Percentiles rank a stretch among this genome's conserved stretches.
Conservation (phyloP, 2,888 invertebrate species). For the Augiades crinisus region DNA sequence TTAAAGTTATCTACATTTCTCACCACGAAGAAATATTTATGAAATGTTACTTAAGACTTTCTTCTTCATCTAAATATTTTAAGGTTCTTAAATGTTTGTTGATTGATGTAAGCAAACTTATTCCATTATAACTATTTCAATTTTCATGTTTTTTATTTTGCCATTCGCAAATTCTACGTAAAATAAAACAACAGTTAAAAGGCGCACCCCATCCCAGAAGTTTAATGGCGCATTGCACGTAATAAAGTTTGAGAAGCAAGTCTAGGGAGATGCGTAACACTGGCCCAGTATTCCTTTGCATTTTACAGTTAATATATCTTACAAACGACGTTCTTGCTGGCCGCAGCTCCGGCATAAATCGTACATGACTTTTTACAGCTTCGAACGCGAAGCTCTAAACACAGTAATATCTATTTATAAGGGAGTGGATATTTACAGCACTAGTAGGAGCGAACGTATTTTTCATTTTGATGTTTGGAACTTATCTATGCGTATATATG, state of each 20-base stretch:
- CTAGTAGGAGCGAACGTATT: background rate
- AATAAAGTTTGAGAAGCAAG: constrained; percentile 41
- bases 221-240: constrained; percentile 10
- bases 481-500: too few species aligned
- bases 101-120: too few species aligned
- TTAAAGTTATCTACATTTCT: too few species aligned
- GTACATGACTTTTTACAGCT: constrained; percentile 36
- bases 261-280: constrained; percentile 44
- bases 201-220: too few species aligned
- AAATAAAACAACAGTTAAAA: background rate
- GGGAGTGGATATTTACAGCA: constrained; percentile 5
- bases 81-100: too few species aligned
- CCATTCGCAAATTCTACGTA: background rate
- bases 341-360: constrained; percentile 47
- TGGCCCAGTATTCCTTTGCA: constrained; percentile 49
- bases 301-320: constrained; percentile 62
- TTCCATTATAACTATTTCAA: too few species aligned
- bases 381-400: constrained; percentile 20
- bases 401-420: constrained; percentile 19
- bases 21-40: too few species aligned
- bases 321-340: constrained; percentile 53
- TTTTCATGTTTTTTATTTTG: too few species aligned
- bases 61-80: too few species aligned
- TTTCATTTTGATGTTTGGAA: too few species aligned
- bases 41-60: too few species aligned